Base-by-base conservation (phyloP, 2,888 invertebrate genomes). In the Macrosoma leucophasiata region DNA sequence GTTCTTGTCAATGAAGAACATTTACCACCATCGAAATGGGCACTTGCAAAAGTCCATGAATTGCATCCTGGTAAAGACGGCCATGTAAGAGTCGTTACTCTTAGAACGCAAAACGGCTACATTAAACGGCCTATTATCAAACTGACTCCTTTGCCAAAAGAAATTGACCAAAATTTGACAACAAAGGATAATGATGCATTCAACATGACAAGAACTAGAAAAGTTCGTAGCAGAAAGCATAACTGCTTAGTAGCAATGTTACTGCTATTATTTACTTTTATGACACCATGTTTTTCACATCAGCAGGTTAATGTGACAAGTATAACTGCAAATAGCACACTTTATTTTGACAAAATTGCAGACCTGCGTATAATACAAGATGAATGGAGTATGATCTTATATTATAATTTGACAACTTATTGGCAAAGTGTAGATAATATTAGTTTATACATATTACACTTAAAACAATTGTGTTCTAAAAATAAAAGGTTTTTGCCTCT, bases 371-470 rank as follows among this genome's bases (percentile, higher is more conserved):
- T 37, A 10, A 29, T 37, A 25, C 37, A 37, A 22, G 38, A 38
- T 12, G 19, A 33, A 8, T 38, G 38, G 38, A 38, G 26, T 21
- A 29, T 37, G 32, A 23, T 37, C 6, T 32, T 21, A 13, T 32
- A 28, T 19, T 32, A 37, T 15, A 37, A 37, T 13, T 33, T 33
- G 37, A 33, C 25, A 10, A 24, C 37, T 13, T 37, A 37, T 13
- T 37, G 37, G 37, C 29, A 37, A 27, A 10, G 9, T 9, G 9
- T 15, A 8, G 3, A 10, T 13, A 21, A 8, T 21, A 8, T 21
- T n/a, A n/a, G n/a, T n/a, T n/a, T n/a, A n/a, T n/a, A n/a, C n/a
- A n/a, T n/a, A n/a, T n/a, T n/a, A n/a, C n/a, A n/a, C n/a, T n/a
- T n/a, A n/a, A n/a, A n/a, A n/a, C n/a, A n/a, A n/a, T n/a, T n/a